Base-by-base conservation (phyloP, 2,888 invertebrate genomes). In the Neuroscelio doddi region DNA sequence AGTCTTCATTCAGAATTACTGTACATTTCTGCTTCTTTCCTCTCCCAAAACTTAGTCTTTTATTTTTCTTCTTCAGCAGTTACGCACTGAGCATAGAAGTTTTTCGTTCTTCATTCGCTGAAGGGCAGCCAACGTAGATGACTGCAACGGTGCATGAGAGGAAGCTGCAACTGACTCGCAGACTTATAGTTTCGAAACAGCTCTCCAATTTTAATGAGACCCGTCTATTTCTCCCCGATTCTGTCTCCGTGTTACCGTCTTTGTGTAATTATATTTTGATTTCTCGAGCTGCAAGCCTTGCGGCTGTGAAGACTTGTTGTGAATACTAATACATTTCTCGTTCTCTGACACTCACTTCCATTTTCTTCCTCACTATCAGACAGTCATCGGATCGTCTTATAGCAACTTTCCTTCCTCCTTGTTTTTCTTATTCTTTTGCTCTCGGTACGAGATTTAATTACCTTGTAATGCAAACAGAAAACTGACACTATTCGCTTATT, bases 161-260 rank as follows among this genome's bases (percentile, higher is more conserved):
- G 70, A 73, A 73, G 71, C 77, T 80, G 80, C 80, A 78, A 79
- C 80, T 78, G 81, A 82, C 82, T 79, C 76, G 76, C 77, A 79
- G 81, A 77, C 79, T 79, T 78, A 79, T 77, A 82, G 80, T 82
- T 81, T 77, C 78, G 79, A 80, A 82, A 81, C 81, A 82, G 77
- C 80, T 77, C 82, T 82, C 80, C 80, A 83, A 82, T 83, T 83
- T 82, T 83, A 82, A 83, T 83, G 82, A 83, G 82, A 77, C 77
- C 77, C 78, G 77, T 81, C 81, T 79, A 80, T 81, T 81, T 77
- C 78, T 69, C 72, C 73, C 75, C 75, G 75, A 77, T 80, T 77
- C 78, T 78, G 78, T 78, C 80, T 76, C 79, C 77, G 76, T 74
- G 78, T 78, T 77, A 78, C 74, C 68, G 70, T 64, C 70, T 70